Percentiles rank a stretch among this genome's conserved stretches.
Evolutionary conservation across 1,140 invertebrate species (phyloP).

Genomic region (Andricus grossulariae): DNA sequence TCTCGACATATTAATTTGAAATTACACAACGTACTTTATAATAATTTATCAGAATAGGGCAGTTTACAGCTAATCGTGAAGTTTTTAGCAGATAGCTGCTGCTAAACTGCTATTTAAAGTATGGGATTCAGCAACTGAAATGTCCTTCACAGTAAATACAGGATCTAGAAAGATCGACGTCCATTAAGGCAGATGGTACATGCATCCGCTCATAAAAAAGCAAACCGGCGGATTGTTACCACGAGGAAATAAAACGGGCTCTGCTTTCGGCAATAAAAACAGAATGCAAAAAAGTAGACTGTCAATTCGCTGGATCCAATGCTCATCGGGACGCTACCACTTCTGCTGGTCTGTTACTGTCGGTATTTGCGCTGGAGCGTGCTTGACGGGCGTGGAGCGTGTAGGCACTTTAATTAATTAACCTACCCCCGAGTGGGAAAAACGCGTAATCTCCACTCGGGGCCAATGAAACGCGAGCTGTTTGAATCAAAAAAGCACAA

Average conservation of each 20-base stretch:
- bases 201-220: constrained; percentile 7
- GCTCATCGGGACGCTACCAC: constrained; percentile 13
- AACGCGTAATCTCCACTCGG: constrained; percentile 23
- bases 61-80: too few relatives aligned
- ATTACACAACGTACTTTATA: too few relatives aligned
- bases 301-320: constrained; percentile 22
- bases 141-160: not conserved
- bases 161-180: not conserved
- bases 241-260: constrained; percentile 2
- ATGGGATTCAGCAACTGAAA: too few relatives aligned
- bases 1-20: too few relatives aligned
- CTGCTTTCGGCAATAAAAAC: constrained; percentile 24
- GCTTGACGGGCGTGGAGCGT: constrained; percentile 14
- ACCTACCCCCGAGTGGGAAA: constrained; percentile 13
- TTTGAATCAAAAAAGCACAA: constrained; percentile 8
- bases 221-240: not conserved
- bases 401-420: constrained; percentile 36
- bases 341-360: not conserved
- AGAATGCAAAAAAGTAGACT: constrained; percentile 13
- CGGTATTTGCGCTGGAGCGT: constrained; percentile 19
- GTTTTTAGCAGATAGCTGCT: too few relatives aligned
- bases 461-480: constrained; percentile 22
- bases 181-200: not conserved
- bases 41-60: too few relatives aligned
- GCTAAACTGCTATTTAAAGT: too few relatives aligned